Conservation (phyloP, 2,888 invertebrate genomes). For the Tipula helvola region DNA sequence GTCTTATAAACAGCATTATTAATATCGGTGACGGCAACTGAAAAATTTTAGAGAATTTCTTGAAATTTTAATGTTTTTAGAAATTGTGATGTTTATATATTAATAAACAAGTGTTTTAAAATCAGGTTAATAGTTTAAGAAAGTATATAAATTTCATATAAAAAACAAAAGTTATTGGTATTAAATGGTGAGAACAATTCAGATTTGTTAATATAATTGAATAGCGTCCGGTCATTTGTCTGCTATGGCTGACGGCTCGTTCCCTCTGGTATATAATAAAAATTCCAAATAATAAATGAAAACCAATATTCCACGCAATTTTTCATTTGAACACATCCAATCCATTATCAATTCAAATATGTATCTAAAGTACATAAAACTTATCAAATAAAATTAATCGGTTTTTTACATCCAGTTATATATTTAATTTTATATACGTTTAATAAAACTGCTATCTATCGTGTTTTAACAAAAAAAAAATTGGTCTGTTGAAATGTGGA, state of each 20-base stretch:
- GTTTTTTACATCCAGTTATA: not conserved
- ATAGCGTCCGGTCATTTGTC: not conserved
- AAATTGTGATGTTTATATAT: not conserved
- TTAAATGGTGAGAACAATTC: not conserved
- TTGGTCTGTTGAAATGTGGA: not conserved
- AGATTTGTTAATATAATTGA: not conserved
- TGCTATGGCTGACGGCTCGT: not conserved
- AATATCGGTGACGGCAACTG: constrained; percentile 22
- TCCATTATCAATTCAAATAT: not conserved
- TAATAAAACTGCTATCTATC: not conserved
- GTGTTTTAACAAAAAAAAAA: not conserved
- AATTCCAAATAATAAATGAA: not conserved
- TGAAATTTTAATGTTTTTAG: no score
- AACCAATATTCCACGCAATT: not conserved
- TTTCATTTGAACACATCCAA: not conserved
- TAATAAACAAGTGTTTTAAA: not conserved
- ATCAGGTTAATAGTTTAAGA: not conserved
- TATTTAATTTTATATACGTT: not conserved
- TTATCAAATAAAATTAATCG: constrained; percentile 4
- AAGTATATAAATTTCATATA: not conserved
- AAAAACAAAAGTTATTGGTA: not conserved
- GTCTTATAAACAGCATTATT: constrained; percentile 44
- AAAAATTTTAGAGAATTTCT: not conserved
- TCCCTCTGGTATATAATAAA: not conserved
- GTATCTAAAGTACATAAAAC: not conserved